phyloP scores from a whole-genome alignment of 2,113 vertebrate genomes.

The Rattus rattus region DNA sequence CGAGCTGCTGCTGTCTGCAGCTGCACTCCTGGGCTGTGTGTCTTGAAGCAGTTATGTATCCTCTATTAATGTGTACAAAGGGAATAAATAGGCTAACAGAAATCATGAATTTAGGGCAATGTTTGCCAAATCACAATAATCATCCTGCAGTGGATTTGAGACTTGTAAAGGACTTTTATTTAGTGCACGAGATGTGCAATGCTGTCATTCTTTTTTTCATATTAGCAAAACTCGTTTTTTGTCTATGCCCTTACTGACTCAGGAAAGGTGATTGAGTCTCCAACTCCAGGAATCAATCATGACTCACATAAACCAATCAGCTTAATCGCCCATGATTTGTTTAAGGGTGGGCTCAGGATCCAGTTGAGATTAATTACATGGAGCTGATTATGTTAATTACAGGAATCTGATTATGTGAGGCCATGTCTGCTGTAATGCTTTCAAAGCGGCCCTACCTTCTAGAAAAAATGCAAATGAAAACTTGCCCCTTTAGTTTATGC shows the following conservation, averaged over 20 bases:
- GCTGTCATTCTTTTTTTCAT: neutral
- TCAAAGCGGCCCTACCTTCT: neutral
- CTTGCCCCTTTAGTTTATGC: neutral
- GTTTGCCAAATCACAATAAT: neutral
- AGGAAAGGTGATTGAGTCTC: neutral
- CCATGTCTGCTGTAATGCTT: neutral
- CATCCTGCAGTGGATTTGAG: neutral
- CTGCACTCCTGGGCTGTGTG: fast-evolving
- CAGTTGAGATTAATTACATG: neutral
- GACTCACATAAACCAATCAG: conserved; percentile 4
- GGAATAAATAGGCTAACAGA: neutral
- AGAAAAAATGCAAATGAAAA: neutral
- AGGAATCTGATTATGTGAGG: neutral
- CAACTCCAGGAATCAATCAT: neutral
- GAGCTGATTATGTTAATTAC: neutral
- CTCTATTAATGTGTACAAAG: neutral
- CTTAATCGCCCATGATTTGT: neutral
- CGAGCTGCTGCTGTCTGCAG: neutral
- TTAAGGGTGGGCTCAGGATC: neutral
- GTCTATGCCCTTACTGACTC: neutral
- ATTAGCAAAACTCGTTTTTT: neutral
- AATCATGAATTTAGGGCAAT: neutral
- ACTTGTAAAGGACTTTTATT: neutral
- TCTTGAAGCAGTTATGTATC: neutral
- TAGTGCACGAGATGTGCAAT: neutral